Conservation (phyloP, 2,797 vertebrate genomes). For the Sciurus vulgaris region DNA sequence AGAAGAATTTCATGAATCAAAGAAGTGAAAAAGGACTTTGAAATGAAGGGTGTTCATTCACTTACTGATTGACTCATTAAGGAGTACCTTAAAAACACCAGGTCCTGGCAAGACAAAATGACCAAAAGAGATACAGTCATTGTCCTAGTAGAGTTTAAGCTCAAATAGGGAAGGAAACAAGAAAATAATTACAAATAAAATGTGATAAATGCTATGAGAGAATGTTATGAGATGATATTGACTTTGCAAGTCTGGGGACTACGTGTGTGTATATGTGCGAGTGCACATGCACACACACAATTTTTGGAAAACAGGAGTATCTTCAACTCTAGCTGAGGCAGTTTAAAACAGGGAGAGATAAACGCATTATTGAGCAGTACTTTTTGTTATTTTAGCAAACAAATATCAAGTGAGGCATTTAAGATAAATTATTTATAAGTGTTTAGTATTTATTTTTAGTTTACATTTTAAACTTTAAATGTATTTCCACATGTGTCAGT, state of each 20-base stretch:
- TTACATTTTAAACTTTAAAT: slow-evolving; percentile 38
- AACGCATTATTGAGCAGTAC: background rate
- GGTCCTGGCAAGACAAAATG: background rate
- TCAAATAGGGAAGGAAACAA: background rate
- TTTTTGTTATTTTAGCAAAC: background rate
- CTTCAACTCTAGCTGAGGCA: background rate
- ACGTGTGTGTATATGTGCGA: background rate
- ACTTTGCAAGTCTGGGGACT: background rate
- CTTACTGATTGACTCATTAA: background rate
- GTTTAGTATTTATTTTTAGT: slow-evolving; percentile 23
- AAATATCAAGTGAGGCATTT: background rate
- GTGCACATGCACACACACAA: too few species aligned
- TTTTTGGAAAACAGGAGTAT: background rate
- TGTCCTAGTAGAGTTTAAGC: background rate
- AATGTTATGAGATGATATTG: background rate
- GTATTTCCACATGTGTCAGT: background rate
- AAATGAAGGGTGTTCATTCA: background rate
- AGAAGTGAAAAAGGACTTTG: background rate
- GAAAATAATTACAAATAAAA: background rate
- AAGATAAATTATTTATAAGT: background rate
- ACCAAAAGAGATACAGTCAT: background rate
- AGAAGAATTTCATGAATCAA: slow-evolving; percentile 37
- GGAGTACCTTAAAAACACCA: background rate
- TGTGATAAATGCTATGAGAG: background rate
- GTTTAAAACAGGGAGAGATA: background rate